These are phyloP conservation scores for Scomber colias DNA, from an alignment of 2,113 vertebrate genomes.

Conservation along the genomic window DNA sequence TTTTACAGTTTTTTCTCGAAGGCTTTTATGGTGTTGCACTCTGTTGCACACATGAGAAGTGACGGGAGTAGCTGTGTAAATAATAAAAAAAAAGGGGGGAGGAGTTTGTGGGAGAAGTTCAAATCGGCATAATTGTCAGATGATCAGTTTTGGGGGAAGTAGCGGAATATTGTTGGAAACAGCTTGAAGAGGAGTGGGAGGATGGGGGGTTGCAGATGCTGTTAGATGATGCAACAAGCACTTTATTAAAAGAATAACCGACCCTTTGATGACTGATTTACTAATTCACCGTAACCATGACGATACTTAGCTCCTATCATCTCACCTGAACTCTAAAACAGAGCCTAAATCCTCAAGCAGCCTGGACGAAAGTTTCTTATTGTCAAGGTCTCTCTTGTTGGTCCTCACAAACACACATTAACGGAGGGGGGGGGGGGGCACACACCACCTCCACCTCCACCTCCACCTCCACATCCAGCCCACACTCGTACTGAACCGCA, in stretches of 20 bases:
- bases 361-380: not conserved
- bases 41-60: not conserved
- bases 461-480: conserved; percentile 38
- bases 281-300: no score
- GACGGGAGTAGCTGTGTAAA: not conserved
- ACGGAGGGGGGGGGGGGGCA: not conserved
- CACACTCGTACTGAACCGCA: conserved; percentile 26
- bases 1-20: not conserved
- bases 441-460: conserved; percentile 25
- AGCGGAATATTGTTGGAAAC: no score
- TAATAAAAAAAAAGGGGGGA: no score
- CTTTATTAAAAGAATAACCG: no score
- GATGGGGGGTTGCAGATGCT: no score
- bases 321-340: not conserved
- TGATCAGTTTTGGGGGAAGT: no score
- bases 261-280: no score
- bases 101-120: not conserved
- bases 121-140: not conserved
- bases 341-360: not conserved
- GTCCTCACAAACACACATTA: not conserved
- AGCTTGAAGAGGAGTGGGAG: no score
- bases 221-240: no score
- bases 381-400: not conserved
- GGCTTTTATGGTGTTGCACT: not conserved
- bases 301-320: no score